A percentile compares a stretch with the other conserved stretches of the same genome.
These are phyloP conservation scores for Rhingia campestris DNA, from an alignment of 2,888 invertebrate species.

Conservation along the genomic window DNA sequence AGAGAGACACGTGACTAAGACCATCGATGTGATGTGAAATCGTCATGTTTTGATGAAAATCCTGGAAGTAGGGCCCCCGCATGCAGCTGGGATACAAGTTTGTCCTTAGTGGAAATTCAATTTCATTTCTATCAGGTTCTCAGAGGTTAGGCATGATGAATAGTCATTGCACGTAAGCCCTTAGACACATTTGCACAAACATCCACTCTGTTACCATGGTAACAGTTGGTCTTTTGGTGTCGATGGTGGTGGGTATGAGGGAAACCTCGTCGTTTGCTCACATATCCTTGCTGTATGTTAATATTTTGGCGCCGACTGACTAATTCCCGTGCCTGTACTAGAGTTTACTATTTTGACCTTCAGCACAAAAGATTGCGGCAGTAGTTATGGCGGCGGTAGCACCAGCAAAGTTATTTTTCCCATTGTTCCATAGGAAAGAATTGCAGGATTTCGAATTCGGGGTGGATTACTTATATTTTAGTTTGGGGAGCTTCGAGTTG, in stretches of 20 bases:
- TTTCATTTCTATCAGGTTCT: conserved; percentile 8
- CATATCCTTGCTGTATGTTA: conserved; percentile 38
- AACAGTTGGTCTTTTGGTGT: conserved; percentile 15
- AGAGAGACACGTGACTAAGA: conserved; percentile 60
- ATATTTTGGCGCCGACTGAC: conserved; percentile 68
- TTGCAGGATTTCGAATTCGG: conserved; percentile 11
- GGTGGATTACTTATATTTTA: conserved; percentile 8
- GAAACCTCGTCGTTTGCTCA: conserved; percentile 32
- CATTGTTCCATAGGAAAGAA: conserved; percentile 25
- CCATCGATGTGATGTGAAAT: conserved; percentile 41
- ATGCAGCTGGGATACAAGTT: conserved; percentile 3
- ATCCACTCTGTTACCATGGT: conserved; percentile 24
- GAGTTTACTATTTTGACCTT: conserved; percentile 59
- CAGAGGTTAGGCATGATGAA: conserved; percentile 24
- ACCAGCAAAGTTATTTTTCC: conserved; percentile 40
- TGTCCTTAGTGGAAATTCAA: conserved; percentile 21
- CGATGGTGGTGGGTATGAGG: not conserved
- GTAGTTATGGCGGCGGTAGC: conserved; percentile 18
- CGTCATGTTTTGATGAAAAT: conserved; percentile 39
- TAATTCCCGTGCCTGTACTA: conserved; percentile 43
- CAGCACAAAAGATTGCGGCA: conserved; percentile 44
- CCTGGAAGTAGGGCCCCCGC: conserved; percentile 21
- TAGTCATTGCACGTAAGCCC: conserved; percentile 31
- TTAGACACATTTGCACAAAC: conserved; percentile 23
- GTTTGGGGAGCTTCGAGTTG: not conserved